Percentiles rank a stretch among this genome's conserved stretches.
These are phyloP conservation scores for Tolypeutes matacus DNA, from an alignment of 2,797 vertebrate genomes.

Conservation along the genomic window DNA sequence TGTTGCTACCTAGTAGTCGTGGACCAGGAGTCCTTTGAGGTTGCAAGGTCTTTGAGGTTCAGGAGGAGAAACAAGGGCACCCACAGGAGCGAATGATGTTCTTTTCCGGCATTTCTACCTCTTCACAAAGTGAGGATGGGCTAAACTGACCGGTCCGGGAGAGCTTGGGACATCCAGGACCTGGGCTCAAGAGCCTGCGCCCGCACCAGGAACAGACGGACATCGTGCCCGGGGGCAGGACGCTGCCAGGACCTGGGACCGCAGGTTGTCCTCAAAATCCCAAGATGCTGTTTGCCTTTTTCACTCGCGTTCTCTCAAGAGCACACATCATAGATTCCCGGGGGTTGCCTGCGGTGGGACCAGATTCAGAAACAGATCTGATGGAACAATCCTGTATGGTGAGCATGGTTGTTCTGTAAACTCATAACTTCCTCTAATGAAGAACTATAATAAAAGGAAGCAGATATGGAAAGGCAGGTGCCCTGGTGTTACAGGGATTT, in stretches of 20 bases:
- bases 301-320: neutral
- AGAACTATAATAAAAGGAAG: too few relatives aligned
- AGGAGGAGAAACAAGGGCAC: neutral
- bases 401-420: too few relatives aligned
- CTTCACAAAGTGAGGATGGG: neutral
- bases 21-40: neutral
- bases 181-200: too few relatives aligned
- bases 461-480: neutral
- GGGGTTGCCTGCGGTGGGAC: neutral
- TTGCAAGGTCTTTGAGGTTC: neutral
- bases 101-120: neutral
- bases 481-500: neutral
- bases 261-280: neutral
- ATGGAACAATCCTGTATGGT: too few relatives aligned
- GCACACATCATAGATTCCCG: neutral
- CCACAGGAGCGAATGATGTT: neutral
- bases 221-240: neutral
- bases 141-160: fast-evolving
- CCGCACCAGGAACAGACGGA: fast-evolving
- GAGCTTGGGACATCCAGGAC: too few relatives aligned
- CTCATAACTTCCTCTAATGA: too few relatives aligned
- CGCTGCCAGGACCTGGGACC: too few relatives aligned
- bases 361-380: neutral
- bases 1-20: too few relatives aligned
- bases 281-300: too few relatives aligned